Base-by-base conservation (phyloP, 2,113 vertebrate genomes). In the Anolis carolinensis region DNA sequence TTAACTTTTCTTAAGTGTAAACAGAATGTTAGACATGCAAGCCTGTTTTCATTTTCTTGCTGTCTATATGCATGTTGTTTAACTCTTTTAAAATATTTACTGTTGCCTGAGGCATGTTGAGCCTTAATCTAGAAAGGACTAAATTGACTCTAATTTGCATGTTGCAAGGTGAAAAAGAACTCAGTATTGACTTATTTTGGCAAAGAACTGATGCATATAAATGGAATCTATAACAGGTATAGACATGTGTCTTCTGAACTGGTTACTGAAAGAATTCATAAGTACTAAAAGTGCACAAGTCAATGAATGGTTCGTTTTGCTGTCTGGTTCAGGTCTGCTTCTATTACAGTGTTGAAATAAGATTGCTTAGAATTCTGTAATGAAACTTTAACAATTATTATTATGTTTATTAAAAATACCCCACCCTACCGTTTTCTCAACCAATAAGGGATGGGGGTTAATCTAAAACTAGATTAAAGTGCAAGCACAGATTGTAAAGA, bases 131-230 rank as follows among this genome's bases (percentile, higher is more conserved):
- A 89, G 52, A 87, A 91, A 92, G 65, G 2, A 79, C 20, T 91
- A 88, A 89, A 83, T 27, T 2, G 65, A 91, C 76, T 79, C 81
- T 94, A 82, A 94, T 96, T 95, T 95, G 78, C 93, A 95, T 93
- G 89, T 96, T 93, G 88, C 95, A 95, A 95, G 93, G 93, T 96
- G 94, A 97, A 95, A 89, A 93, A 87, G 76, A 92, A 62, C 90
- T 92, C 85, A 67, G 90, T 86, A 93, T 93, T 93, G 92, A 95
- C 85, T 90, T 90, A 73, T 85, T 65, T 27, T 68, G 55, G 77
- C 82, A 44, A 93, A 90, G 86, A 89, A 75, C 48, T 78, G 84
- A 95, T 92, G 88, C 92, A 87, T 96, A 95, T 93, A 95, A 96
- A 96, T 96, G 92, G 90, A 90, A 86, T 90, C 36, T 87, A 36